Evolutionary conservation across 2,113 vertebrate genomes (phyloP).

Genomic region (Lophotis ruficrista): DNA sequence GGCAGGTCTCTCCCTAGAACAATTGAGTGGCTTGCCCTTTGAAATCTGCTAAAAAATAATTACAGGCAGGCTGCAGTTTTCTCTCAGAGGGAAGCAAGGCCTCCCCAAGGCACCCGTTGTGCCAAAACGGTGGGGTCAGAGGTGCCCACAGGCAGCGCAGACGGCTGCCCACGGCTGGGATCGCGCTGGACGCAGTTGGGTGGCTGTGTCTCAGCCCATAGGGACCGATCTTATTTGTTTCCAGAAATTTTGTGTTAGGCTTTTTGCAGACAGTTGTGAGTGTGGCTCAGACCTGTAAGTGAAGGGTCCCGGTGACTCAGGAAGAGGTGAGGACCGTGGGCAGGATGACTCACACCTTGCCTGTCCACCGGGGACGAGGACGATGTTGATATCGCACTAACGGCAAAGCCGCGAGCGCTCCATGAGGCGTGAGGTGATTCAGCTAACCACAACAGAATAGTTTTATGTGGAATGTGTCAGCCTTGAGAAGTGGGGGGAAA

Average conservation of each 20-base stretch:
- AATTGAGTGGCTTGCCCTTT: not conserved
- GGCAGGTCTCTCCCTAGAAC: not conserved
- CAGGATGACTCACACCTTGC: fast-evolving
- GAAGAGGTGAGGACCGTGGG: not conserved
- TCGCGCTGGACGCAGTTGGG: not conserved
- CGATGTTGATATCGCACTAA: not conserved
- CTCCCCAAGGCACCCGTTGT: not conserved
- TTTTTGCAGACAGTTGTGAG: not conserved
- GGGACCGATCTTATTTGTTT: not conserved
- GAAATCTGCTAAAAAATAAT: not conserved
- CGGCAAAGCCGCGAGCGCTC: not conserved
- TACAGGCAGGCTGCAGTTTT: not conserved
- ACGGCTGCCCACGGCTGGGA: not conserved
- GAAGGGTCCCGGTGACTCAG: not conserved
- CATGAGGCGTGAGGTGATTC: not conserved
- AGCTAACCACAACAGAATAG: not conserved
- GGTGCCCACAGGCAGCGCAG: not conserved
- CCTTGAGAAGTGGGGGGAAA: not conserved
- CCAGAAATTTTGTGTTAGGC: not conserved
- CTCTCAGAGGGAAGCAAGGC: too few species aligned
- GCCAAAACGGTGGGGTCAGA: not conserved
- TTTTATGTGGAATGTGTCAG: not conserved
- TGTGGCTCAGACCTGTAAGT: fast-evolving
- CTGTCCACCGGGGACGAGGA: not conserved
- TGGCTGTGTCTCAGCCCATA: not conserved